Evolutionary conservation across 2,797 vertebrate species (phyloP), one percentile per base, ranked within the genome.

Genomic region (Nasua narica): DNA sequence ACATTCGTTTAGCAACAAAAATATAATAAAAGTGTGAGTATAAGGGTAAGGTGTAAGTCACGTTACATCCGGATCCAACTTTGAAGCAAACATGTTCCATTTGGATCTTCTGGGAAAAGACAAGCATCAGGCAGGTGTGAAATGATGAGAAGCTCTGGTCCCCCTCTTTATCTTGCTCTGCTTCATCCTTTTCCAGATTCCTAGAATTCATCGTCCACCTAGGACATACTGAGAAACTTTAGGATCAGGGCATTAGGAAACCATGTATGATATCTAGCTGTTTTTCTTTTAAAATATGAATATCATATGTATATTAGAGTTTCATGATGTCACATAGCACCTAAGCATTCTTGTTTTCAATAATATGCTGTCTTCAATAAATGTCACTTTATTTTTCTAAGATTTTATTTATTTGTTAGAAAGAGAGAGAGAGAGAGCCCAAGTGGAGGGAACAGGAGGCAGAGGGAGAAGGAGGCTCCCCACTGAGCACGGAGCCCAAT

Each of bases 261-360:
- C 16, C 11, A 35, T 16, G 8, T 29, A 67, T 70, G 32, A 21
- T 40, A 78, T 13, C 16, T 56, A 77, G 27, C 7, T 79, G 1
- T 18, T 91, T 81, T 88, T 78, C 7, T 37, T 78, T 5, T n/a
- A 56, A 72, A 91, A 21, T 16, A 32, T n/a, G n/a, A 76, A 32
- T 5, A 23, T 50, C n/a, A 10, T 62, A 27, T 40, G 29, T n/a
- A 35, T 84, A 87, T 18, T 46, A 6, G 46, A 52, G 29, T 82
- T 72, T 70, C 15, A 92, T n/a, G 46, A 52, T 65, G 46, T 32
- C 18, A 48, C 15, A 62, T 5, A 78, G 46, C 29, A 78, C n/a
- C 43, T 78, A 95, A 65, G 7, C 62, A 60, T 77, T 58, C 43
- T 82, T 83, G 15, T 90, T 92, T 87, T 77, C n/a, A 90, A 56